Evolutionary conservation across 2,797 vertebrate species (phyloP).

Genomic region (Pseudochaenichthys georgianus): DNA sequence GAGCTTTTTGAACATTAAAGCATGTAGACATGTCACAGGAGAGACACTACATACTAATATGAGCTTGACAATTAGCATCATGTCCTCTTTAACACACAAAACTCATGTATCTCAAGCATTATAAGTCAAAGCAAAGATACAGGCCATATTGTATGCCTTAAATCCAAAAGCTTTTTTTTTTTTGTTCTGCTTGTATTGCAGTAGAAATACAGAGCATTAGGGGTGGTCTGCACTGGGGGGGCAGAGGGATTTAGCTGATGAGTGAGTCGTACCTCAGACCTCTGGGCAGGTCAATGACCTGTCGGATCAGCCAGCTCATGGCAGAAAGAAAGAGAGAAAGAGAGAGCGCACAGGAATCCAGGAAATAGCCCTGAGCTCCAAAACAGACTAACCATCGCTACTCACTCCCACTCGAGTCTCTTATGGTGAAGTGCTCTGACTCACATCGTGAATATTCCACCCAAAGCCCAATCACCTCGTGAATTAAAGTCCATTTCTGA

Average conservation of each 20-base stretch:
- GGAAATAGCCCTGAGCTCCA: slow-evolving; percentile 63
- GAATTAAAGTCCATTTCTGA: slow-evolving; percentile 19
- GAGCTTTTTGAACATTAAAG: too few relatives aligned
- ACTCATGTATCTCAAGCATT: too few relatives aligned
- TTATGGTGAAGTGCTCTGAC: slow-evolving; percentile 55
- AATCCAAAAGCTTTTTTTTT: too few relatives aligned
- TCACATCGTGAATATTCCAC: slow-evolving; percentile 60
- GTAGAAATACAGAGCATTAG: neutral
- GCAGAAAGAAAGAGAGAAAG: neutral
- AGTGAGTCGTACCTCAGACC: slow-evolving; percentile 71
- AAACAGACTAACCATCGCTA: slow-evolving; percentile 53
- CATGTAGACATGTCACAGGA: too few relatives aligned
- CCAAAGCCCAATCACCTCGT: slow-evolving; percentile 46
- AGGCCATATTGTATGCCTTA: too few relatives aligned
- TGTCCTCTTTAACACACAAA: too few relatives aligned
- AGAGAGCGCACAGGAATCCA: slow-evolving; percentile 44
- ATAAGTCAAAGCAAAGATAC: too few relatives aligned
- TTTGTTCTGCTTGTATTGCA: neutral
- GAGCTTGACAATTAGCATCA: too few relatives aligned
- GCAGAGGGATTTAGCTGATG: slow-evolving; percentile 33
- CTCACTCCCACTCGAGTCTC: slow-evolving; percentile 61
- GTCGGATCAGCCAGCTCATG: slow-evolving; percentile 44
- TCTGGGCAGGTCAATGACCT: slow-evolving; percentile 70
- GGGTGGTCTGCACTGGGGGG: slow-evolving; percentile 26
- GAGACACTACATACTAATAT: too few relatives aligned